These are phyloP conservation scores for Nothoprocta perdicaria DNA, from an alignment of 2,113 vertebrate genomes.

Conservation along the genomic window DNA sequence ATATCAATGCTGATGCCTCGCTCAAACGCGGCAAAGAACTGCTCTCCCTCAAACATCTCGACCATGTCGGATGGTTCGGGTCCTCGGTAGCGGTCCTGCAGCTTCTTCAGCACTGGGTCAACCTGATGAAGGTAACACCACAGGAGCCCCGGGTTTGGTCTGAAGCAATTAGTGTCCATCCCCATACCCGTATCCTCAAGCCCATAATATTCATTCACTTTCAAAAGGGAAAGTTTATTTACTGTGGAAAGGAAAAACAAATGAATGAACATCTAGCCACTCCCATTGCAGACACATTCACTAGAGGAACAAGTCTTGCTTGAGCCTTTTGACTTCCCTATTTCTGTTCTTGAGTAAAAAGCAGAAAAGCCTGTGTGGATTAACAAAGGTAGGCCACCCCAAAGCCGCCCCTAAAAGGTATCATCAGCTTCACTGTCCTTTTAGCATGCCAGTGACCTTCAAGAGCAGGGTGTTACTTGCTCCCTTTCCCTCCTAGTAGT, in stretches of 20 bases:
- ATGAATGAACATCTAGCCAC: not conserved
- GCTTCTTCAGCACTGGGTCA: slow-evolving; percentile 82
- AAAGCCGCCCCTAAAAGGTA: not conserved
- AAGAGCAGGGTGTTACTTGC: not conserved
- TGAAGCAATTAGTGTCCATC: not conserved
- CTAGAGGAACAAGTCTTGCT: not conserved
- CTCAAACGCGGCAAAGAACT: slow-evolving; percentile 96
- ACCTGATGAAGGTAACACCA: slow-evolving; percentile 71
- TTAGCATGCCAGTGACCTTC: not conserved
- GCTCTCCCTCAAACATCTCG: slow-evolving; percentile 93
- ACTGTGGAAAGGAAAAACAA: not conserved
- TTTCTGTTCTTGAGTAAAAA: not conserved
- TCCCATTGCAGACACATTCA: not conserved
- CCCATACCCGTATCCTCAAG: accelerated
- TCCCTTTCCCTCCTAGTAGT: not conserved
- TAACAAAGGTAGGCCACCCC: not conserved
- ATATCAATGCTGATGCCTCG: slow-evolving; percentile 87
- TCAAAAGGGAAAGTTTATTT: not conserved
- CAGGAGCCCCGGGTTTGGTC: not conserved
- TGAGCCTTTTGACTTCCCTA: not conserved
- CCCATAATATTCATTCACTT: not conserved
- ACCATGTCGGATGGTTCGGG: slow-evolving; percentile 95
- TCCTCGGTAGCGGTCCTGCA: slow-evolving; percentile 87
- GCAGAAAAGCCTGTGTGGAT: not conserved
- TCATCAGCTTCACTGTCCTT: not conserved